Evolutionary conservation across 2,888 invertebrate genomes (phyloP), one percentile per base, ranked within the genome.

Genomic region (Spilarctia lutea): DNA sequence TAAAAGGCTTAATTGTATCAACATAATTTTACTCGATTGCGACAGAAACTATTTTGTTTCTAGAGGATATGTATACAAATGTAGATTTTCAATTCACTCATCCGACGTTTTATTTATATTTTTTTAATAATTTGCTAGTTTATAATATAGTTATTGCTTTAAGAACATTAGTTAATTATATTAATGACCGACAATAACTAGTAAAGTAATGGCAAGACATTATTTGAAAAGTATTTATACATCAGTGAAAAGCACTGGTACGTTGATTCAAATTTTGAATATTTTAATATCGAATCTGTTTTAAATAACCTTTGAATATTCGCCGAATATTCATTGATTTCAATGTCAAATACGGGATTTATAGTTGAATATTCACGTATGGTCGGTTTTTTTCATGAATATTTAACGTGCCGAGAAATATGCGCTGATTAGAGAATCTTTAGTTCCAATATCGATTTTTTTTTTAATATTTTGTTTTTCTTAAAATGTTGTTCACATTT

Each of bases 231-330:
- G n/a, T 60, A 24, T 33, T 35, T 63, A 16, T 10, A 73, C 45
- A 45, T 73, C 45, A 63, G 73, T 73, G 68, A 48, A 60, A 72
- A 67, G 42, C 66, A 33, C 39, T 39, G 48, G 33, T 11, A 20
- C 20, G 39, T n/a, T 11, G 42, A 45, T 8, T 1, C 27, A 42
- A 42, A 42, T 45, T 42, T 42, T 67, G 8, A 45, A 67, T 67
- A n/a, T 67, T 42, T 35, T 35, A 3, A 35, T 35, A 35, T n/a
- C n/a, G n/a, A n/a, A n/a, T n/a, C 20, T 45, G 13, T 67, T 42
- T 27, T 35, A 56, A n/a, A 56, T 11, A 13, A n/a, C 60, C 27
- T 48, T 48, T 7, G 45, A 48, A 48, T 18, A 48, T 48, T 2
- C 48, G 6, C 48, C 20, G 18, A 48, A 16, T 45, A 45, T 45